Evolutionary conservation across 1,140 invertebrate genomes (phyloP), one percentile per base, ranked within the genome.

Genomic region (Aradophagus sp.): DNA sequence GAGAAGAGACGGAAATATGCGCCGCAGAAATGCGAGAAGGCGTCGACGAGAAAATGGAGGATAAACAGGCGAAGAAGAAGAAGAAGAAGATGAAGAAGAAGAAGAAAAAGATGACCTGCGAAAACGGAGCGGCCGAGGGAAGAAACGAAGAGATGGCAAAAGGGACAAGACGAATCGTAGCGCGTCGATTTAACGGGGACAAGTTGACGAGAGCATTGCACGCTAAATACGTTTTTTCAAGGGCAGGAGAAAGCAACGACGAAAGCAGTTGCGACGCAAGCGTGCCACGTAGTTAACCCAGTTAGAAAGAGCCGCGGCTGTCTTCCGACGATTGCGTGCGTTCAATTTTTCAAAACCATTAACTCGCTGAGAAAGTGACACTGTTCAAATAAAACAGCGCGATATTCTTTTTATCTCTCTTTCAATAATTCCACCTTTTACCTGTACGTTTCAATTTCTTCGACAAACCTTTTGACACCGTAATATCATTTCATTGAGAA

Each of bases 191-290:
- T 14, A 8, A 16, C 32, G 59, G 41, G 50, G 50, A n/a, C 45
- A 41, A 41, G 39, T 53, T 55, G 55, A 61, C 48, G 55, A 68
- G 65, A 61, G 65, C 65, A 55, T 55, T 61, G 35, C 65, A 55
- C 58, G 52, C 58, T 70, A 63, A 70, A 73, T 52, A 56, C 44
- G 61, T 75, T 73, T 65, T 63, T 73, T 72, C 74, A 77, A 79
- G 76, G 76, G 63, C 74, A 77, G 47, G 56, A 73, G 74, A 77
- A 76, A 76, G 63, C 47, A 39, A 56, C 12, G n/a, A 8, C 44
- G 68, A 42, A 34, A 31, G 44, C 19, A 27, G 3, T 10, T 41
- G 14, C 14, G 52, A n/a, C n/a, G 4, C 50, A 65, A 50, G 50
- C 55, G 39, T 34, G 56, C 14, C 13, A 53, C 17, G n/a, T n/a